Conservation (phyloP, 2,113 vertebrate species). For the Ammodytes marinus region DNA sequence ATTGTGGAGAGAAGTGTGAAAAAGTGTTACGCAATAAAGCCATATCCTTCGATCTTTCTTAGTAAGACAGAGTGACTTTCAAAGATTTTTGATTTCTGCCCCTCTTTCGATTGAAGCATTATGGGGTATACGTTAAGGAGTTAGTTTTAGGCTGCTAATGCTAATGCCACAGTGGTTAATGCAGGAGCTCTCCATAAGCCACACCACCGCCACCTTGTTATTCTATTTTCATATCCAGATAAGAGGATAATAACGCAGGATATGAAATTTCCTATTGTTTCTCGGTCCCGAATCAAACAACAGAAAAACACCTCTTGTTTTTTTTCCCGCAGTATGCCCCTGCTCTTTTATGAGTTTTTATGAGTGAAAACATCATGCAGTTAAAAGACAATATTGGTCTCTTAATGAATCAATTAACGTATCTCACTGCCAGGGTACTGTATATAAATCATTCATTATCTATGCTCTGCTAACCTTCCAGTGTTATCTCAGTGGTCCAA, state of each 20-base stretch:
- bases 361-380: conserved; percentile 52
- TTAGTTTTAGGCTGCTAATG: conserved; percentile 45
- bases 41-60: not conserved
- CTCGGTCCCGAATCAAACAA: conserved; percentile 59
- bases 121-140: conserved; percentile 8
- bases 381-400: conserved; percentile 70
- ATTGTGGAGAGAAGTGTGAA: conserved; percentile 1
- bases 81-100: conserved; percentile 25
- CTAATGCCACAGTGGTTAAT: conserved; percentile 68
- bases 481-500: conserved; percentile 55
- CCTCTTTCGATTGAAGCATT: not conserved
- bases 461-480: conserved; percentile 65
- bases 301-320: conserved; percentile 80
- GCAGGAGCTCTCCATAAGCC: conserved; percentile 72
- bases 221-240: conserved; percentile 69
- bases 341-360: conserved; percentile 55
- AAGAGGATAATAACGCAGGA: conserved; percentile 79
- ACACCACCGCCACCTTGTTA: conserved; percentile 72
- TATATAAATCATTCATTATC: conserved; percentile 71
- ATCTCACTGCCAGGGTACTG: conserved; percentile 42
- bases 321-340: conserved; percentile 8
- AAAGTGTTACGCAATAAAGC: conserved; percentile 22
- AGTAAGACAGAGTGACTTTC: not conserved
- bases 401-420: conserved; percentile 75
- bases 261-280: conserved; percentile 77